Percentiles rank a stretch among this genome's conserved stretches.
phyloP scores from a whole-genome alignment of 2,888 invertebrate genomes.

The Hypomecis atomaria region DNA sequence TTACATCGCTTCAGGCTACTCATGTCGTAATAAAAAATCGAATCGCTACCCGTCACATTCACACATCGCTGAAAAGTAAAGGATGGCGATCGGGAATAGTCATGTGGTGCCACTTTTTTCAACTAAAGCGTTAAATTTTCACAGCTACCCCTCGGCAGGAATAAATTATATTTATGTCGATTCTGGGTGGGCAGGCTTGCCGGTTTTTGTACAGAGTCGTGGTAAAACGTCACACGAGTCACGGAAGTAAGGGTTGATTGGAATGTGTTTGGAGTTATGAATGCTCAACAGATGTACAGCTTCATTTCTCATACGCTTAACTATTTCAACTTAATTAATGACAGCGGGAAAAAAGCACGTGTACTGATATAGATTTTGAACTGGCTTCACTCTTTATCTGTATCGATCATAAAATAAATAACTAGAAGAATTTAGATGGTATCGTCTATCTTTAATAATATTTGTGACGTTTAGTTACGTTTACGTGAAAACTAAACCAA shows the following conservation, averaged over 20 bases:
- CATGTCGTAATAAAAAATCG: constrained; percentile 52
- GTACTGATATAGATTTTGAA: not conserved
- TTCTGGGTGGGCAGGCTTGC: constrained; percentile 75
- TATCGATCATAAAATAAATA: not conserved
- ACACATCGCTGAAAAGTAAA: constrained; percentile 52
- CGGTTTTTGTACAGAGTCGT: constrained; percentile 69
- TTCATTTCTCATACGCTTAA: constrained; percentile 30
- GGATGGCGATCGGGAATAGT: constrained; percentile 60
- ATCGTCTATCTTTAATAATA: too few species aligned
- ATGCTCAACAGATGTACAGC: constrained; percentile 65
- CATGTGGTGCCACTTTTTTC: constrained; percentile 77
- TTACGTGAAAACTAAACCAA: not conserved
- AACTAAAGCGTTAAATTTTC: constrained; percentile 74
- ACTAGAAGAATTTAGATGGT: too few species aligned
- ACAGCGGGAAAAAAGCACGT: constrained; percentile 5
- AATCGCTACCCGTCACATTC: constrained; percentile 52
- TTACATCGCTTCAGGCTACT: constrained; percentile 65
- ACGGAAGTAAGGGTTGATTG: constrained; percentile 77
- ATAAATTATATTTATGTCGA: constrained; percentile 81
- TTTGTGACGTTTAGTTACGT: too few species aligned
- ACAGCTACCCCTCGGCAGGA: constrained; percentile 74
- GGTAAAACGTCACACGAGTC: constrained; percentile 61
- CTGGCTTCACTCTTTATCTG: not conserved
- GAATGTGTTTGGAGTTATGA: constrained; percentile 58
- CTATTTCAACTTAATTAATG: constrained; percentile 31